Conservation (phyloP, 2,888 invertebrate genomes). For the Onchidella celtica region DNA sequence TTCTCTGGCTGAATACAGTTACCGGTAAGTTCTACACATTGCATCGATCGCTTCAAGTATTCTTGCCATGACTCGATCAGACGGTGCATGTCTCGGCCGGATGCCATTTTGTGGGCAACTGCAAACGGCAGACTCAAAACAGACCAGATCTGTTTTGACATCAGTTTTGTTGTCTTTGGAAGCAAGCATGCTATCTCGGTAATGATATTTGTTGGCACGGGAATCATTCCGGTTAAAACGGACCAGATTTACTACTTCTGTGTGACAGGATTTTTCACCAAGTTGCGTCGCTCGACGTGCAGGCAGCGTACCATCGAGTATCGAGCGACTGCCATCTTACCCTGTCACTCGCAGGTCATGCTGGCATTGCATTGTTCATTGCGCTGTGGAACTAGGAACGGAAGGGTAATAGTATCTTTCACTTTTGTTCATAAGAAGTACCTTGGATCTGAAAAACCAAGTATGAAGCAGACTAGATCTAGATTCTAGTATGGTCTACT, state of each 20-base stretch:
- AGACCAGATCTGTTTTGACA: background rate
- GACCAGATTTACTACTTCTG: too few relatives aligned
- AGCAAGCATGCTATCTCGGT: background rate
- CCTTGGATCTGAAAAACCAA: too few relatives aligned
- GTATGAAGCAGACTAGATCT: too few relatives aligned
- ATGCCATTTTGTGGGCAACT: constrained; percentile 34
- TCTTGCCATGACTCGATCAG: background rate
- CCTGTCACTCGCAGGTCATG: background rate
- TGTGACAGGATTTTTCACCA: background rate
- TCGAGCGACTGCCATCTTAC: background rate
- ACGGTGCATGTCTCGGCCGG: background rate
- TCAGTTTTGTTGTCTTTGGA: background rate
- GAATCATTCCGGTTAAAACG: background rate
- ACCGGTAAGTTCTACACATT: too few relatives aligned
- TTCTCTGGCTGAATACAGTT: too few relatives aligned
- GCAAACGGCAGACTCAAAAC: constrained; percentile 12
- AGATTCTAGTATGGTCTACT: too few relatives aligned
- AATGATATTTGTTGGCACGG: background rate
- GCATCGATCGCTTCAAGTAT: background rate
- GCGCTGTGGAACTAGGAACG: background rate
- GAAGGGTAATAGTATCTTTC: too few relatives aligned
- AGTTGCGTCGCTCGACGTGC: background rate
- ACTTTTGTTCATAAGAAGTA: too few relatives aligned
- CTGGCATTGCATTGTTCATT: background rate
- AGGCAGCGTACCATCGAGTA: constrained; percentile 40